Conservation (phyloP, 1,140 invertebrate genomes). For the Drosophila pallidifrons region DNA sequence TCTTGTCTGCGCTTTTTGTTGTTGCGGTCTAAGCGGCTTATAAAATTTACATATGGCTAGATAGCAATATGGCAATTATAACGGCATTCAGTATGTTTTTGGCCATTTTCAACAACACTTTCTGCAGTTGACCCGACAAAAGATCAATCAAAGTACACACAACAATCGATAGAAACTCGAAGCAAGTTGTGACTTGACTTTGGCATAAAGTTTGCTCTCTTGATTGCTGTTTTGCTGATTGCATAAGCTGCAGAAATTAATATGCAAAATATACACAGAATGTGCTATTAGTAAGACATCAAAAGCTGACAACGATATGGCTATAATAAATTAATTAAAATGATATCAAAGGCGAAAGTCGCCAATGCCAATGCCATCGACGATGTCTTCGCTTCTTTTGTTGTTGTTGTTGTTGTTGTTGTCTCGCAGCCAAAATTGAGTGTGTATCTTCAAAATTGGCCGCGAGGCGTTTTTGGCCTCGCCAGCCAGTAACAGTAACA, state of each 20-base stretch:
- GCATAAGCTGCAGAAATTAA: constrained; percentile 50
- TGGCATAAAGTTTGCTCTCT: neutral
- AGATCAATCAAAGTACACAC: constrained; percentile 46
- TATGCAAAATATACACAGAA: constrained; percentile 61
- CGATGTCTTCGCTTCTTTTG: neutral
- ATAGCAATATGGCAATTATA: constrained; percentile 60
- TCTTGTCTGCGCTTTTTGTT: constrained; percentile 43
- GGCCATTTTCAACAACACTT: constrained; percentile 42
- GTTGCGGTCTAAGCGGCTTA: constrained; percentile 52
- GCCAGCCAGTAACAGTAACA: constrained; percentile 74
- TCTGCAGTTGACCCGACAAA: constrained; percentile 16
- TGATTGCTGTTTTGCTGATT: constrained; percentile 33
- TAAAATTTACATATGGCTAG: constrained; percentile 58
- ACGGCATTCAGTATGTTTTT: constrained; percentile 50
- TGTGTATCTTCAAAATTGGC: constrained; percentile 44
- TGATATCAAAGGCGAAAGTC: constrained; percentile 73
- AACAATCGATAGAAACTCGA: constrained; percentile 2
- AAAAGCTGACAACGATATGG: constrained; percentile 56
- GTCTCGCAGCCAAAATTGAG: constrained; percentile 7
- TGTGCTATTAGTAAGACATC: constrained; percentile 54
- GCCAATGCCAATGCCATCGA: constrained; percentile 26
- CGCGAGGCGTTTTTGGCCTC: constrained; percentile 15
- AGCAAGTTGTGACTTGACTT: neutral
- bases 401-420: neutral
- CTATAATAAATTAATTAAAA: constrained; percentile 79